Conservation (phyloP, 1,140 invertebrate genomes). For the Bicyclus anynana region DNA sequence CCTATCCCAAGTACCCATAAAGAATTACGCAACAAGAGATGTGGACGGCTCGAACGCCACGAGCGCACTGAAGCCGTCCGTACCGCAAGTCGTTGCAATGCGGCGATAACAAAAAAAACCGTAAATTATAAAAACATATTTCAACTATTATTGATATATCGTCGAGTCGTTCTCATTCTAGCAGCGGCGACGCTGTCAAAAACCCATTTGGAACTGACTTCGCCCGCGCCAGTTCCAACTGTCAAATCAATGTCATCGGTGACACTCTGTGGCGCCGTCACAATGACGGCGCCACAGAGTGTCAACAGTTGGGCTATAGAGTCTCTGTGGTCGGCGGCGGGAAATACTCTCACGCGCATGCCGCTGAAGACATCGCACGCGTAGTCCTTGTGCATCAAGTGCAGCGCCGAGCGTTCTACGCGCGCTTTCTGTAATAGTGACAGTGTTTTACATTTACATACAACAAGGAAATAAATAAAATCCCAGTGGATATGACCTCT, state of each 20-base stretch:
- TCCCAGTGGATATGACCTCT: too few relatives aligned
- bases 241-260: slow-evolving; percentile 43
- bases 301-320: slow-evolving; percentile 41
- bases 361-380: slow-evolving; percentile 53
- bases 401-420: slow-evolving; percentile 44
- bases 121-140: too few relatives aligned
- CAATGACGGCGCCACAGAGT: slow-evolving; percentile 48
- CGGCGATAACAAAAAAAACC: too few relatives aligned
- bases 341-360: slow-evolving; percentile 35
- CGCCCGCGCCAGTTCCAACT: slow-evolving; percentile 33
- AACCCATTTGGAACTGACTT: slow-evolving; percentile 58
- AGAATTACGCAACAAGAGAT: too few relatives aligned
- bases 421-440: slow-evolving; percentile 52
- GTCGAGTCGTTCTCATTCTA: slow-evolving; percentile 49
- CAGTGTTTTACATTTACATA: too few relatives aligned
- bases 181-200: slow-evolving; percentile 58
- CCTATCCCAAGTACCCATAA: too few relatives aligned
- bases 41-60: too few relatives aligned
- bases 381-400: slow-evolving; percentile 40
- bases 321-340: slow-evolving; percentile 37
- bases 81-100: too few relatives aligned
- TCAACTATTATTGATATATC: slow-evolving; percentile 37
- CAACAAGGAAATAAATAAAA: too few relatives aligned
- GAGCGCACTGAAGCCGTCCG: too few relatives aligned
- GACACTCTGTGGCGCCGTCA: too few relatives aligned